A percentile compares a stretch with the other conserved stretches of the same genome.
phyloP scores from a whole-genome alignment of 92 coral and sea anemone species.

The Micromussa lordhowensis region DNA sequence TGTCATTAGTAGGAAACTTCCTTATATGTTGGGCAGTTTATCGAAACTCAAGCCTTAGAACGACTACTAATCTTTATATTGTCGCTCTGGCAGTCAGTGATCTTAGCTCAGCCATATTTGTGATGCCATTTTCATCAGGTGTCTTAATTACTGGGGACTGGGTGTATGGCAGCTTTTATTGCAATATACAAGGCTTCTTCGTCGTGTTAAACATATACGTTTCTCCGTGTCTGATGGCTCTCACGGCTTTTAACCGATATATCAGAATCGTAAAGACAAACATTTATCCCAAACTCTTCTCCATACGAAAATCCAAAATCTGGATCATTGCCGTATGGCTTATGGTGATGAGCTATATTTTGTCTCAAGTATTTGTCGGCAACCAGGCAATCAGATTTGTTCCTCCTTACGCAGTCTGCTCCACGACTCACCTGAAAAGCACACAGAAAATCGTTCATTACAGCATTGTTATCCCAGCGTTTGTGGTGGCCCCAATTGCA shows the following conservation, averaged over 20 bases:
- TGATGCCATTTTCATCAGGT: conserved; percentile 43
- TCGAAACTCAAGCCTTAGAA: conserved; percentile 45
- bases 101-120: conserved; percentile 43
- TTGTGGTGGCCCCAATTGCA: conserved; percentile 31
- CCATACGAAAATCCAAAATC: conserved; percentile 20
- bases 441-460: conserved; percentile 34
- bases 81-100: conserved; percentile 44
- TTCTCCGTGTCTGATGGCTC: conserved; percentile 42
- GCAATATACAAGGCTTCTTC: conserved; percentile 56
- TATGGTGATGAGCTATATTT: conserved; percentile 11
- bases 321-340: conserved; percentile 29
- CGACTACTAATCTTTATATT: conserved; percentile 50
- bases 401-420: conserved; percentile 46
- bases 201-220: conserved; percentile 42
- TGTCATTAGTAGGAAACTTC: conserved; percentile 42
- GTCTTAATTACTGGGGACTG: conserved; percentile 40
- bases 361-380: conserved; percentile 25
- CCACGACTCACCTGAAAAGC: conserved; percentile 39
- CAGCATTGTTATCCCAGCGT: conserved; percentile 24
- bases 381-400: conserved; percentile 34
- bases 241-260: conserved; percentile 53
- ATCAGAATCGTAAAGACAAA: conserved; percentile 40
- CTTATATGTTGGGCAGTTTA: conserved; percentile 37
- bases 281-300: conserved; percentile 33
- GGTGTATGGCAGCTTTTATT: conserved; percentile 28